Percentiles rank a stretch among this genome's conserved stretches.
phyloP scores from a whole-genome alignment of 2,888 invertebrate species.

The Lithosia quadra region DNA sequence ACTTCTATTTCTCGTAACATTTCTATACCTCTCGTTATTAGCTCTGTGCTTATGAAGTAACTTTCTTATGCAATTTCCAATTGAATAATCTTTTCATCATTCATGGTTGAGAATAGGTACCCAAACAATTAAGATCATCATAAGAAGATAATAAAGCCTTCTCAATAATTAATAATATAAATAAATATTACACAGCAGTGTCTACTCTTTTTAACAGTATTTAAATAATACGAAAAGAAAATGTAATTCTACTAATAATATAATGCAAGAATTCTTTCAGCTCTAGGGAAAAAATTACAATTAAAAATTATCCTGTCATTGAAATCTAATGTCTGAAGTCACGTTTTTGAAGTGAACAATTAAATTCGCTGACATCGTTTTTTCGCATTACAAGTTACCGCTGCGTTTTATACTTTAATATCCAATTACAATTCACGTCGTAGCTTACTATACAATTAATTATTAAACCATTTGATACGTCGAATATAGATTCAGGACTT shows the following conservation, averaged over 20 bases:
- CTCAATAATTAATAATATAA: no score
- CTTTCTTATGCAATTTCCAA: not conserved
- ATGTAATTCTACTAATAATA: not conserved
- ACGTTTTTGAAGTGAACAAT: conserved; percentile 4
- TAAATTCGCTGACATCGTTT: not conserved
- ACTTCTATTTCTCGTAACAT: no score
- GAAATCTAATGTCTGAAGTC: not conserved
- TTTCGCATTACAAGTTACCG: conserved; percentile 2
- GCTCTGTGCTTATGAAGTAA: not conserved
- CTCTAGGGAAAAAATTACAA: not conserved
- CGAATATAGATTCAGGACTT: not conserved
- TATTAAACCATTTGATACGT: not conserved
- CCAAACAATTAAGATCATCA: no score
- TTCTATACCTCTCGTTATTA: no score
- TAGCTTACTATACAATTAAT: conserved; percentile 9
- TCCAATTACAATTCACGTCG: conserved; percentile 12
- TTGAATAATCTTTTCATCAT: not conserved
- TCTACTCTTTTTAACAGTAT: no score
- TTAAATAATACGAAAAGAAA: not conserved
- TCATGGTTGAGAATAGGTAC: not conserved
- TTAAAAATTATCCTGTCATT: not conserved
- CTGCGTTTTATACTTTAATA: not conserved
- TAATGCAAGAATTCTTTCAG: not conserved
- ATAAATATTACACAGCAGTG: no score
- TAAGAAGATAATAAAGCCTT: no score